Evolutionary conservation across 1,140 invertebrate genomes (phyloP), one percentile per base, ranked within the genome.

Genomic region (Megalopta genalis): DNA sequence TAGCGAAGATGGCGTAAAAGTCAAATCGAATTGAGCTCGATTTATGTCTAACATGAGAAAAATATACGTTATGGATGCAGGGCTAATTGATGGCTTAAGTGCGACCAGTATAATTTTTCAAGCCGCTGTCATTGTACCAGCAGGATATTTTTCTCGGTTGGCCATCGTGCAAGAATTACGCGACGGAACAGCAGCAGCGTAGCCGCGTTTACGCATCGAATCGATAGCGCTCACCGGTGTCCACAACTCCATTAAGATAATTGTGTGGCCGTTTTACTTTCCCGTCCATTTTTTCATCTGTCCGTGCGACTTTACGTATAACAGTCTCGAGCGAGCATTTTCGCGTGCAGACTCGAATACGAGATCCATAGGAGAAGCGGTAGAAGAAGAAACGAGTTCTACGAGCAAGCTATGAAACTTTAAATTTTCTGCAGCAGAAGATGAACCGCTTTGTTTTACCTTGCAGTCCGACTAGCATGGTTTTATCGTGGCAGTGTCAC

Each of bases 211-310:
- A 78, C 60, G 62, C 57, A 68, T 59, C n/a, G 59, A 90, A 91
- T 92, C 90, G 88, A 91, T 92, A 91, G 89, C 86, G 82, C 87
- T 79, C 82, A 80, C 73, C 84, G 80, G 81, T 89, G 89, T 90
- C 87, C 90, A 89, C 88, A 89, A 90, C 87, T 92, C 90, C 91
- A 92, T 92, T 92, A 91, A 90, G 89, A 90, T 92, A 92, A 92
- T 92, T 92, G 90, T 89, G 76, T 71, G 65, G 66, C 37, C 69
- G 66, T 77, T 77, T 77, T 82, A 78, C 84, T 81, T 73, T 81
- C 82, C 77, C 64, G 66, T 67, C 57, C 64, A 81, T 86, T 83
- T 78, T 64, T 77, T 66, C 74, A 52, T 78, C 71, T 84, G 72
- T 79, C 71, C 70, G 49, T 42, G 68, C 23, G 71, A 54, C 75